A percentile compares a stretch with the other conserved stretches of the same genome.
phyloP scores from a whole-genome alignment of 1,140 invertebrate genomes.

The Vollenhovia emeryi region DNA sequence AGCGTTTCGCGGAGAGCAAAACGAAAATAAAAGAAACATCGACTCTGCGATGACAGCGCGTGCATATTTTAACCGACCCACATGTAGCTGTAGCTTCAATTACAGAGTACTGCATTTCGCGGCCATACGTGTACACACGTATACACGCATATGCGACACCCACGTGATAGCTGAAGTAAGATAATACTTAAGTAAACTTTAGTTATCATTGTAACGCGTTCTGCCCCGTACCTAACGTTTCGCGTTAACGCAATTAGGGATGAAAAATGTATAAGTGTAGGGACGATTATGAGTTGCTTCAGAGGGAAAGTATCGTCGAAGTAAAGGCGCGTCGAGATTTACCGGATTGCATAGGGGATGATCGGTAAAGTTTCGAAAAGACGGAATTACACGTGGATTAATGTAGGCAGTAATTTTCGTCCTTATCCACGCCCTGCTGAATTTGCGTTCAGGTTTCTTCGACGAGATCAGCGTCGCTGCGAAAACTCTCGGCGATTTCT shows the following conservation, averaged over 20 bases:
- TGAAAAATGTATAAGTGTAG: neutral
- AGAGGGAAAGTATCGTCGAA: neutral
- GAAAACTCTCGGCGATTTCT: neutral
- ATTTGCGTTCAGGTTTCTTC: slow-evolving; percentile 11
- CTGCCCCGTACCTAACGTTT: neutral
- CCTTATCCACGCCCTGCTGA: neutral
- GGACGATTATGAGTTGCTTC: neutral
- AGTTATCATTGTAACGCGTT: neutral
- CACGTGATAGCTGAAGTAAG: neutral
- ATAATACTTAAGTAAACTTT: neutral
- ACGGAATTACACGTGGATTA: slow-evolving; percentile 31
- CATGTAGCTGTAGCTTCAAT: neutral
- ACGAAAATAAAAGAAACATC: slow-evolving; percentile 28
- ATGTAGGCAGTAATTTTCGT: slow-evolving; percentile 35
- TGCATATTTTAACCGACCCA: slow-evolving; percentile 38
- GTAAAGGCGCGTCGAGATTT: slow-evolving; percentile 13
- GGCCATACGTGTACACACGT: neutral
- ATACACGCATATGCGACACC: neutral
- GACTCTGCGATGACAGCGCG: neutral
- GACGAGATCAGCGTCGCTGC: slow-evolving; percentile 2
- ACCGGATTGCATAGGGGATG: neutral
- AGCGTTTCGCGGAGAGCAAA: neutral
- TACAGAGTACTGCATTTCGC: neutral
- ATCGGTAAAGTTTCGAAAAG: slow-evolving; percentile 27
- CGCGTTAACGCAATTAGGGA: neutral